phyloP scores from a whole-genome alignment of 2,888 invertebrate species.

The Philhelius pedissequus region DNA sequence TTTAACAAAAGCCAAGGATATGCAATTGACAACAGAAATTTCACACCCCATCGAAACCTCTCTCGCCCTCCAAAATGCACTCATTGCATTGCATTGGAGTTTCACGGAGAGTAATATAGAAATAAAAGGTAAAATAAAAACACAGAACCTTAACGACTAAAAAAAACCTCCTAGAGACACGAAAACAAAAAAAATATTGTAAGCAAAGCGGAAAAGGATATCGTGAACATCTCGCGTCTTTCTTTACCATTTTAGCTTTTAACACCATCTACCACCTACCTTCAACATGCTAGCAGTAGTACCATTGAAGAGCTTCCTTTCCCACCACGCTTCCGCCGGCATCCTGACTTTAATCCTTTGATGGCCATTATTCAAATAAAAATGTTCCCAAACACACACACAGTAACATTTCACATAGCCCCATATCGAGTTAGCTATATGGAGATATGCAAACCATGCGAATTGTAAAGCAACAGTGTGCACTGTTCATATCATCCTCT shows the following conservation, averaged over 20 bases:
- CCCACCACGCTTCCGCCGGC: conserved; percentile 28
- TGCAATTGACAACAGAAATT: conserved; percentile 57
- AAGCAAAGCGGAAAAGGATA: conserved; percentile 38
- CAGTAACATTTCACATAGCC: neutral
- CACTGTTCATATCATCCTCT: conserved; percentile 32
- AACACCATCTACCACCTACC: neutral
- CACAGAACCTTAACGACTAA: neutral
- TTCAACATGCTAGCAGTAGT: neutral
- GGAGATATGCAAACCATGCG: neutral
- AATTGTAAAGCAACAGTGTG: conserved; percentile 48
- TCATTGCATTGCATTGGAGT: conserved; percentile 4
- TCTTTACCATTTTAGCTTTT: conserved; percentile 43
- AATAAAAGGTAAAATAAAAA: neutral
- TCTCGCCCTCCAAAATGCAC: conserved; percentile 29
- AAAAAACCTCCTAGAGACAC: neutral
- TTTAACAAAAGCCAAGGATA: conserved; percentile 57
- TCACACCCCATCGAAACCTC: conserved; percentile 58
- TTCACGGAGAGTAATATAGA: conserved; percentile 1
- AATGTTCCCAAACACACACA: neutral
- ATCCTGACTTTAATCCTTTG: conserved; percentile 54
- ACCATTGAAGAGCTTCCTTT: conserved; percentile 24
- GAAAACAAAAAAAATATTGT: conserved; percentile 2
- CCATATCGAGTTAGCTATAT: too few relatives aligned
- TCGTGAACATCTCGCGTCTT: conserved; percentile 40
- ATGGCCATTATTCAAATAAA: conserved; percentile 51